Evolutionary conservation across 1,140 invertebrate species (phyloP).

Genomic region (Rhizoglyphus robini): DNA sequence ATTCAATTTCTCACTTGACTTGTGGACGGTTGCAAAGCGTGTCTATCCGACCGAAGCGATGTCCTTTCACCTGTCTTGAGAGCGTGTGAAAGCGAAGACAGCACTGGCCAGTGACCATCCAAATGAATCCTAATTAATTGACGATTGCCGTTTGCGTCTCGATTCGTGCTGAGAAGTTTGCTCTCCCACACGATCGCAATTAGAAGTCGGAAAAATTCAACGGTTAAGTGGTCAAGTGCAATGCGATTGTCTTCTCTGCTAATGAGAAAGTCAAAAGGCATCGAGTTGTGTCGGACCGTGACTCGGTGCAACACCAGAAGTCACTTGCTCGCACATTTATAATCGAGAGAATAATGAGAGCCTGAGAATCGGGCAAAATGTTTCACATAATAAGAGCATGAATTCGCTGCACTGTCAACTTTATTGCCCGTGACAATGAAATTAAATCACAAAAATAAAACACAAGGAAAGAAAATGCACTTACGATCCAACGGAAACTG

Average conservation of each 20-base stretch:
- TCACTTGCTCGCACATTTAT: no score
- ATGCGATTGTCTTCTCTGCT: not conserved
- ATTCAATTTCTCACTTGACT: not conserved
- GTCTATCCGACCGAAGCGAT: slow-evolving; percentile 5
- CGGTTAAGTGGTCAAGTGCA: not conserved
- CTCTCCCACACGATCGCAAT: not conserved
- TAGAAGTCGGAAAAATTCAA: not conserved
- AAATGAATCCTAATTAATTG: slow-evolving; percentile 11
- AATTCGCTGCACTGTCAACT: not conserved
- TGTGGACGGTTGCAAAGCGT: not conserved
- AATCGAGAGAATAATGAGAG: no score
- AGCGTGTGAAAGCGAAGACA: slow-evolving; percentile 2
- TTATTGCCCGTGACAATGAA: not conserved
- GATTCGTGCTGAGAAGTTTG: not conserved
- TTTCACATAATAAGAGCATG: no score
- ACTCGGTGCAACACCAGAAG: no score
- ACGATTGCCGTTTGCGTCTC: slow-evolving; percentile 4
- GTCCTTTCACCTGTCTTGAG: not conserved
- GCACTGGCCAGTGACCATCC: not conserved
- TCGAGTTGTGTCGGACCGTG: no score
- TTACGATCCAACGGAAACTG: slow-evolving; percentile 79
- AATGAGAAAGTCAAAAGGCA: no score
- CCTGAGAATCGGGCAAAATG: not conserved
- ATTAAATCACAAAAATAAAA: not conserved
- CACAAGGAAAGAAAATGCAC: slow-evolving; percentile 31